These are phyloP conservation scores for Xenops minutus DNA, from an alignment of 2,797 vertebrate genomes.

Conservation along the genomic window DNA sequence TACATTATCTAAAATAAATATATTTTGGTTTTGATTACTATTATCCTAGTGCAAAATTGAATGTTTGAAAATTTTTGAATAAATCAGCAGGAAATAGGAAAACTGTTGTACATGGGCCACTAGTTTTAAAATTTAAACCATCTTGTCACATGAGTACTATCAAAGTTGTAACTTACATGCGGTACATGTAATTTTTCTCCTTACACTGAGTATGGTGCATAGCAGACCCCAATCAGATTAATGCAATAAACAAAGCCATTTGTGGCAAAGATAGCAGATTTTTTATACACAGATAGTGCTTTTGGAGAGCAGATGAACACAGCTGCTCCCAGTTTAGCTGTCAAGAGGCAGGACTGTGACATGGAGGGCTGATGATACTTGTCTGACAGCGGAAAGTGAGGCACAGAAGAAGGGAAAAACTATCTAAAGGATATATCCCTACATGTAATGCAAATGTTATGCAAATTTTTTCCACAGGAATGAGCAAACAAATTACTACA, in stretches of 20 bases:
- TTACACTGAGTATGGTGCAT: neutral
- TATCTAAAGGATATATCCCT: neutral
- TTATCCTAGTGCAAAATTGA: neutral
- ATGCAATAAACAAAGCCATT: neutral
- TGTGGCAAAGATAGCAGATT: neutral
- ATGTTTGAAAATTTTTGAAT: neutral
- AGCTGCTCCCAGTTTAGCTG: neutral
- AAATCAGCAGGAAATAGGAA: neutral
- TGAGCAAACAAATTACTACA: neutral
- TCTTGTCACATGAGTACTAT: neutral
- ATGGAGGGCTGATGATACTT: neutral
- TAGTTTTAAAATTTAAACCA: neutral
- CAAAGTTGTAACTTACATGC: neutral
- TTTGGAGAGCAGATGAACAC: neutral
- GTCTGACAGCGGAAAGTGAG: neutral
- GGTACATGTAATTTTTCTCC: neutral
- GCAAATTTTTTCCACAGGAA: neutral
- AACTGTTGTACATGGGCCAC: neutral
- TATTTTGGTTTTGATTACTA: neutral
- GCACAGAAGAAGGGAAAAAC: neutral
- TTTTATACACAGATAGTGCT: neutral
- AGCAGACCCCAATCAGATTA: neutral
- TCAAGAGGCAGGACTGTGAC: neutral
- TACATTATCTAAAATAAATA: conserved; percentile 29
- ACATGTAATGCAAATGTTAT: neutral